These are phyloP conservation scores for Pterobdella sp. DNA, from an alignment of 2,888 invertebrate species.

Conservation along the genomic window DNA sequence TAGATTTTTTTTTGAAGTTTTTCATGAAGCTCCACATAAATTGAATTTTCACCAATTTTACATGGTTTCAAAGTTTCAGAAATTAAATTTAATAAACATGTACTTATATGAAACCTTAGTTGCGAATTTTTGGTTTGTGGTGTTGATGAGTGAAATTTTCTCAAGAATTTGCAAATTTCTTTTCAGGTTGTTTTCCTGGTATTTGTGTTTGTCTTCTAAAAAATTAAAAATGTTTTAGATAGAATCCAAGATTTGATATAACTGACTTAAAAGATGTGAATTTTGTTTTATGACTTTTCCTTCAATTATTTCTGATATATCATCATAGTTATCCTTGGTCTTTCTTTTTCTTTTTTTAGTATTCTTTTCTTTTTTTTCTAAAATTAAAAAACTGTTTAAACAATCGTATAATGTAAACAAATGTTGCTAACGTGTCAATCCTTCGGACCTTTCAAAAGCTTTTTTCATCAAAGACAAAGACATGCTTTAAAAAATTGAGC, in stretches of 20 bases:
- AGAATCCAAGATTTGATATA: background rate
- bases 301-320: constrained; percentile 1
- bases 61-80: background rate
- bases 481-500: too few species aligned
- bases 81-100: background rate
- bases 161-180: constrained; percentile 6
- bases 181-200: constrained; percentile 10
- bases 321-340: background rate
- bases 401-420: background rate
- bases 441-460: background rate
- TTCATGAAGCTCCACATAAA: background rate
- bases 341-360: background rate
- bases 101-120: background rate
- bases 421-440: background rate
- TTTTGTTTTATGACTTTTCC: background rate
- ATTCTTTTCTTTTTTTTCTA: background rate
- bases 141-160: background rate
- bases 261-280: background rate
- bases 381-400: too few species aligned
- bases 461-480: constrained; percentile 2
- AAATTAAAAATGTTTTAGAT: background rate
- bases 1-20: too few species aligned
- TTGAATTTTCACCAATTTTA: background rate
- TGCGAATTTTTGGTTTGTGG: background rate
- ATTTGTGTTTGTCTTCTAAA: background rate